Evolutionary conservation across 2,113 vertebrate genomes (phyloP), one percentile per base, ranked within the genome.

Genomic region (Pterocles gutturalis): DNA sequence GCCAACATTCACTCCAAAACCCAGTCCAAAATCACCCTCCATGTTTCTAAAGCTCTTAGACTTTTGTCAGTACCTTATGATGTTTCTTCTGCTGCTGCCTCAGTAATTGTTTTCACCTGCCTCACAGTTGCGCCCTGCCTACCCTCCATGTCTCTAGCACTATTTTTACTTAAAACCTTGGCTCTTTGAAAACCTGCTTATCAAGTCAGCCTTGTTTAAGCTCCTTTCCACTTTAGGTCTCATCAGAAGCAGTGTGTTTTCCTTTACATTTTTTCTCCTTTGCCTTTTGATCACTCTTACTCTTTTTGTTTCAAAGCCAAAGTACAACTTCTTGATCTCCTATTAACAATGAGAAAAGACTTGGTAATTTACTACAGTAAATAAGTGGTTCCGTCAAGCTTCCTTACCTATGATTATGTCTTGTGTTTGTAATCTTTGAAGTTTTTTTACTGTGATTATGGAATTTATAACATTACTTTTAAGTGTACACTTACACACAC

Each of bases 271-370:
- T n/a, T 83, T 75, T 89, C 65, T 43, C 6, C 26, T 71, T 8
- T 81, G 16, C n/a, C 55, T 91, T 92, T 96, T 95, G 60, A 78
- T 94, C 46, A 31, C 24, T 75, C 17, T 48, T 69, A n/a, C 5
- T 75, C 31, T 51, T 85, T 92, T 86, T 78, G 13, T 87, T 91
- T 95, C 83, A 91, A 82, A 94, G 77, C 43, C 81, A 87, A 94
- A 93, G 76, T 60, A 31, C 9, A 60, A 36, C 26, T 84, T 81
- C 17, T 89, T 89, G 38, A 81, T 95, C 73, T 89, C 11, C 16
- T 38, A 5, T 55, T 75, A 92, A 45, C 55, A 78, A 78, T 75
- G 11, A 20, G 22, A n/a, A 70, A 89, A 66, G 21, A 34, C 29
- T 82, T 88, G 24, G 8, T 83, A 71, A 75, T 77, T 83, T 89